Percentiles rank a stretch among this genome's conserved stretches.
Evolutionary conservation across 2,888 invertebrate genomes (phyloP).

Genomic region (Amblyjoppa fuscipennis): DNA sequence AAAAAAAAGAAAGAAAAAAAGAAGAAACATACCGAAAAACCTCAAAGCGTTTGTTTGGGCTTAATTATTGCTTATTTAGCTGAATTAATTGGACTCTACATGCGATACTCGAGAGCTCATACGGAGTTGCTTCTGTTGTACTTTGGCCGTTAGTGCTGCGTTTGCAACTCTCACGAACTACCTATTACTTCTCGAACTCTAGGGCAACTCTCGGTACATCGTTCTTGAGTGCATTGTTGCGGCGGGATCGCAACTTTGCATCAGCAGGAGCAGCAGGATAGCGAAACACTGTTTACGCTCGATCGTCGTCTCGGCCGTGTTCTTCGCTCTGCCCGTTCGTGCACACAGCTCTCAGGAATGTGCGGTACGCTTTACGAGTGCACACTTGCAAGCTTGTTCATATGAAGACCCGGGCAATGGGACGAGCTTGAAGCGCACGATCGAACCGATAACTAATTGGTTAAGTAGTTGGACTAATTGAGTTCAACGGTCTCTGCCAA

Average conservation of each 20-base stretch:
- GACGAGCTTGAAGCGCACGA: not conserved
- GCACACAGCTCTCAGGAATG: conserved; percentile 1
- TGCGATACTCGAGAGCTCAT: conserved; percentile 3
- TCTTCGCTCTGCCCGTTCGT: conserved; percentile 7
- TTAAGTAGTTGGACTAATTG: conserved; percentile 38
- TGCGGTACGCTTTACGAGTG: conserved; percentile 6
- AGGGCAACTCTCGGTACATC: conserved; percentile 37
- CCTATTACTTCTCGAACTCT: conserved; percentile 45
- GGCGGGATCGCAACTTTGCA: conserved; percentile 53
- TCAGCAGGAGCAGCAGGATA: conserved; percentile 25
- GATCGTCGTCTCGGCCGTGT: conserved; percentile 29
- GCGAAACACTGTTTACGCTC: conserved; percentile 37
- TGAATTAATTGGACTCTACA: not conserved
- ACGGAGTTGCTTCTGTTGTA: conserved; percentile 30
- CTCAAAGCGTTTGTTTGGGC: too few relatives aligned
- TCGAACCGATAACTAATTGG: conserved; percentile 32
- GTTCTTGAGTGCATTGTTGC: conserved; percentile 52
- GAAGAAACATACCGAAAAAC: too few relatives aligned
- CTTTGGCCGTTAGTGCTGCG: conserved; percentile 14
- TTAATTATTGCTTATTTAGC: not conserved
- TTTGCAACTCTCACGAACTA: not conserved
- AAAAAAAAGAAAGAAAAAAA: too few relatives aligned
- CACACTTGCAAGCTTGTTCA: not conserved
- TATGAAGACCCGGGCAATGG: not conserved
- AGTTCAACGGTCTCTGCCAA: not conserved